phyloP scores from a whole-genome alignment of 2,113 vertebrate genomes.

The Mesitornis unicolor region DNA sequence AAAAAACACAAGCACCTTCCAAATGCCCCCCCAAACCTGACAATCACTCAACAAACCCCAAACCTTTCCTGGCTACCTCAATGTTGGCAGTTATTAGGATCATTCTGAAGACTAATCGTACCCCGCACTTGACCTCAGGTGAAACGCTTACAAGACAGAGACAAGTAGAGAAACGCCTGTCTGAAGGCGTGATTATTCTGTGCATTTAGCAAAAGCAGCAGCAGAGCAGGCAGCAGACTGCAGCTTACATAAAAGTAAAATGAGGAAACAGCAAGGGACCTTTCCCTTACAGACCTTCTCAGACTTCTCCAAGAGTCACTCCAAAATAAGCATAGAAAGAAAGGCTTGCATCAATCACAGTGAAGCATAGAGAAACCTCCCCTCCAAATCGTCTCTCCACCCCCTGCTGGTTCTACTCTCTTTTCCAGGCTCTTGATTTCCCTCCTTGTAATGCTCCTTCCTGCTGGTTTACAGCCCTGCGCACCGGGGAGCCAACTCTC shows the following conservation, averaged over 20 bases:
- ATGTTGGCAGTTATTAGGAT: background rate
- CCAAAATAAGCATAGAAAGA: slow-evolving; percentile 9
- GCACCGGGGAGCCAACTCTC: background rate
- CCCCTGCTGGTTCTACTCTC: background rate
- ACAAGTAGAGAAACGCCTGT: background rate
- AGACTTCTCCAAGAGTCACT: background rate
- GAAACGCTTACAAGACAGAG: background rate
- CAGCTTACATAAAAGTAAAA: background rate
- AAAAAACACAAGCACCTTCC: background rate
- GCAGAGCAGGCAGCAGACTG: background rate
- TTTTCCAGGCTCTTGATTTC: background rate
- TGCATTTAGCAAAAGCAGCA: background rate
- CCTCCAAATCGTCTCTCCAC: background rate
- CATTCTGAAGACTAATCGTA: background rate
- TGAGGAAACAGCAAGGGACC: background rate
- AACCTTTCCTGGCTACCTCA: background rate
- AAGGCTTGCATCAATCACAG: background rate
- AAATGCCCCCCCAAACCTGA: background rate
- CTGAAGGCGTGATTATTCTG: background rate
- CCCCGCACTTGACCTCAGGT: background rate
- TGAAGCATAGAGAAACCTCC: background rate
- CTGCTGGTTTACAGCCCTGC: background rate
- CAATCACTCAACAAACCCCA: background rate
- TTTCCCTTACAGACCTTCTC: background rate
- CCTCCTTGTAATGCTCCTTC: background rate